A percentile compares a stretch with the other conserved stretches of the same genome.
Conservation (phyloP, 2,797 vertebrate species). For the Otus scops region DNA sequence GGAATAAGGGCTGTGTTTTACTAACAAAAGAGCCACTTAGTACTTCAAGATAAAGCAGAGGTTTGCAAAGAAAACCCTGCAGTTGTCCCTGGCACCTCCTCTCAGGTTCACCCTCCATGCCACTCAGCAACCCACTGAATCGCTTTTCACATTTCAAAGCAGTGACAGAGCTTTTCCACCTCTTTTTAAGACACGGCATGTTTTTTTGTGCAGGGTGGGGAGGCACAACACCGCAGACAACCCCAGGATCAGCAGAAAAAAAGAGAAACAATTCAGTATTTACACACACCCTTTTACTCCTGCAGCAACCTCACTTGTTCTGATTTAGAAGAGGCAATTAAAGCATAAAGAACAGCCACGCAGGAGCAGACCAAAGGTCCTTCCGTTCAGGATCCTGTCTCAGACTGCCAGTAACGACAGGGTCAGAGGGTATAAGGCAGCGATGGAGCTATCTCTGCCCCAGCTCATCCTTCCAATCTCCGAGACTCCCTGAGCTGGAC, state of each 20-base stretch:
- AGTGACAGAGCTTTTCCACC: not conserved
- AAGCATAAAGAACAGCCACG: not conserved
- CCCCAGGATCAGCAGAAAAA: not conserved
- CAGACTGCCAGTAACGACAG: not conserved
- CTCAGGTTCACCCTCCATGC: fast-evolving
- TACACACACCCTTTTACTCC: not conserved
- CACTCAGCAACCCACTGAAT: not conserved
- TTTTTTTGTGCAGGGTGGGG: not conserved
- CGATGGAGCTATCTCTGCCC: not conserved
- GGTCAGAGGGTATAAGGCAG: not conserved
- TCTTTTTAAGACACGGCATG: fast-evolving
- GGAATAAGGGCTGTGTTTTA: not conserved
- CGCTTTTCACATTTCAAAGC: not conserved
- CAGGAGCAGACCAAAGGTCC: not conserved
- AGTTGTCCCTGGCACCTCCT: not conserved
- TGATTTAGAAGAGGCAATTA: not conserved
- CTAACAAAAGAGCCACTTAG: not conserved
- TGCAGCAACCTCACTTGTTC: not conserved
- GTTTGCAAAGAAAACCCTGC: not conserved
- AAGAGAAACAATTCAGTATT: not conserved
- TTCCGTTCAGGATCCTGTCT: not conserved
- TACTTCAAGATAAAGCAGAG: not conserved
- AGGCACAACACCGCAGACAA: not conserved
- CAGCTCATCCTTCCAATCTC: not conserved
- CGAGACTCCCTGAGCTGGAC: fast-evolving